Evolutionary conservation across 2,888 invertebrate genomes (phyloP), one percentile per base, ranked within the genome.

Genomic region (Apodemia duryi): DNA sequence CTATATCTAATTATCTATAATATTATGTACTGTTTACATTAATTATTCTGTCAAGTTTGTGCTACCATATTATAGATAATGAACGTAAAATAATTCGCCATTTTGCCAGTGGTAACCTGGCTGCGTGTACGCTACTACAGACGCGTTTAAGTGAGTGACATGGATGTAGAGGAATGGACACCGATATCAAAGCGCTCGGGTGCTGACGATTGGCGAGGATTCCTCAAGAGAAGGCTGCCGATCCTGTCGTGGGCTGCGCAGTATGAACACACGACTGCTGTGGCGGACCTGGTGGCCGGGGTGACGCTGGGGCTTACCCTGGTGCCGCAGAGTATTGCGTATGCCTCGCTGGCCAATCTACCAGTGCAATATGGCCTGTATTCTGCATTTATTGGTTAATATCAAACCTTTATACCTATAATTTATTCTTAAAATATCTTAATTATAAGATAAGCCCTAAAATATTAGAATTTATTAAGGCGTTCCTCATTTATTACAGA

Each of bases 291-390:
- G 64, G 95, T 98, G 72, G 98, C 98, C 13, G 98, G 98, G 51
- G 80, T 98, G 62, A 97, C 98, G 1, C 93, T 98, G 10, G 98
- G 98, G 0, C 90, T 98, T 64, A 98, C 98, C 5, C 95, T 98
- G 80, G 97, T 98, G 75, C 98, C 98, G 6, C 98, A 98, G 88
- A 97, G 97, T 74, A 95, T 98, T 75, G 98, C 98, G 13, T 98
- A 98, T 84, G 98, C 98, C 51, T 92, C 95, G 63, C 91, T 98
- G 62, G 98, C 98, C 11, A 95, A 96, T 62, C 89, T 98, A 64
- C 95, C 96, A 28, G 95, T 98, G 41, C 96, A 98, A 93, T 97
- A 97, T 88, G 99, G 98, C 0, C 93, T 99, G 32, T 98, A 98
- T 84, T 97, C 98, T 2, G 95, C 98, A 0, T 97, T 98, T 82